Evolutionary conservation across 2,888 invertebrate species (phyloP), one percentile per base, ranked within the genome.

Genomic region (Dugesia japonica): DNA sequence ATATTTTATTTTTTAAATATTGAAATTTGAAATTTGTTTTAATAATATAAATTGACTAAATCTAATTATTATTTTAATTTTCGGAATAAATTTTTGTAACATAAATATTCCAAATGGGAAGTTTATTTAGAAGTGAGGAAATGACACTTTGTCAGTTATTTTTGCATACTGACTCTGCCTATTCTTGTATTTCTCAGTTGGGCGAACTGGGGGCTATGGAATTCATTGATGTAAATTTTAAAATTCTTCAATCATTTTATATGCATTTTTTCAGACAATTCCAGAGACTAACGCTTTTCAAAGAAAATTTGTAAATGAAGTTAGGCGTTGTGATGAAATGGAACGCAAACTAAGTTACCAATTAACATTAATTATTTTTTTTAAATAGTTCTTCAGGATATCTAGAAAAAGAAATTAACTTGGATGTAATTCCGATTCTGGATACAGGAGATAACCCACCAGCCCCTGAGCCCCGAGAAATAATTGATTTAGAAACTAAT

Each of bases 391-490:
- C 17, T 56, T 13, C n/a, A 84, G 86, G 87, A 23, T 98, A 94
- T 84, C 86, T 99, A 82, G 97, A 99, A 85, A 94, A 94, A 83
- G 97, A 98, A 87, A 95, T 98, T 81, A 91, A 92, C 81, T 93
- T 92, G 81, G 97, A 97, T 86, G 93, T 89, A 1, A 95, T 98
- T 82, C 94, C 94, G 0, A 94, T 98, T 92, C 85, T 94, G 84
- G 97, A 97, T 84, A 94, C 94, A 0, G 95, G 95, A 1, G 97
- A 98, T 84, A 94, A 92, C 83, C 97, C 97, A 0, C 95, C 95
- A 86, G 97, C 98, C 15, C 98, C 98, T 0, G 94, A 94, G 82
- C 97, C 98, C 0, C 87, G 95, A 79, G 98, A 98, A 87, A 97
- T 98, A 95, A 94, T 97, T 81, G 95, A 98, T 86, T 87, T 98